A percentile compares a stretch with the other conserved stretches of the same genome.
Evolutionary conservation across 1,140 invertebrate genomes (phyloP).

Genomic region (Papilio aristodemus): DNA sequence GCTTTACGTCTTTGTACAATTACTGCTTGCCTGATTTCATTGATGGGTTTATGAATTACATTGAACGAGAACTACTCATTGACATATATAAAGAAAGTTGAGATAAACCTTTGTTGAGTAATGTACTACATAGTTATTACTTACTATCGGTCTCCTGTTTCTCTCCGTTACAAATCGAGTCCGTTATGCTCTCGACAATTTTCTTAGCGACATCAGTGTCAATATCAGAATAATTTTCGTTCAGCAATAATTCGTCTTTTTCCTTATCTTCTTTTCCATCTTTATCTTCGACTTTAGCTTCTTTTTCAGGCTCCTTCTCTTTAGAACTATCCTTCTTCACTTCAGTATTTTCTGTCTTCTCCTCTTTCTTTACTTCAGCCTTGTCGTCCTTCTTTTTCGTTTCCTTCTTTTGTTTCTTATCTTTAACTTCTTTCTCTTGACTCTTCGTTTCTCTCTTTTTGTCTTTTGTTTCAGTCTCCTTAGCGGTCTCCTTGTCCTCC

Average conservation of each 20-base stretch:
- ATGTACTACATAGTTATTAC: conserved; percentile 46
- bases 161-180: conserved; percentile 88
- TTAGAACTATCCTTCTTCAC: conserved; percentile 49
- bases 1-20: no score
- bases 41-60: no score
- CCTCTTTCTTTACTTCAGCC: conserved; percentile 42
- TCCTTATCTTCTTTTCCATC: conserved; percentile 56
- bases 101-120: no score
- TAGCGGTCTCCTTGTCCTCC: conserved; percentile 59
- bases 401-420: conserved; percentile 68
- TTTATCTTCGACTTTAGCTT: conserved; percentile 50
- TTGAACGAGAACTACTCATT: no score
- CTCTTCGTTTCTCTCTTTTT: conserved; percentile 70
- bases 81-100: no score
- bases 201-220: conserved; percentile 94
- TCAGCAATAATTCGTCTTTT: conserved; percentile 67
- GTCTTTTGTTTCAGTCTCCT: conserved; percentile 72
- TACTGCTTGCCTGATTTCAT: no score
- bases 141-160: conserved; percentile 87
- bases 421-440: conserved; percentile 63
- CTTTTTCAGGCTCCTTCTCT: conserved; percentile 57
- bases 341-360: conserved; percentile 52
- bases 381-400: conserved; percentile 58
- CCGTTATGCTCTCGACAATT: conserved; percentile 93
- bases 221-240: conserved; percentile 80